Evolutionary conservation across 2,113 vertebrate genomes (phyloP).

Genomic region (Pedetes capensis): DNA sequence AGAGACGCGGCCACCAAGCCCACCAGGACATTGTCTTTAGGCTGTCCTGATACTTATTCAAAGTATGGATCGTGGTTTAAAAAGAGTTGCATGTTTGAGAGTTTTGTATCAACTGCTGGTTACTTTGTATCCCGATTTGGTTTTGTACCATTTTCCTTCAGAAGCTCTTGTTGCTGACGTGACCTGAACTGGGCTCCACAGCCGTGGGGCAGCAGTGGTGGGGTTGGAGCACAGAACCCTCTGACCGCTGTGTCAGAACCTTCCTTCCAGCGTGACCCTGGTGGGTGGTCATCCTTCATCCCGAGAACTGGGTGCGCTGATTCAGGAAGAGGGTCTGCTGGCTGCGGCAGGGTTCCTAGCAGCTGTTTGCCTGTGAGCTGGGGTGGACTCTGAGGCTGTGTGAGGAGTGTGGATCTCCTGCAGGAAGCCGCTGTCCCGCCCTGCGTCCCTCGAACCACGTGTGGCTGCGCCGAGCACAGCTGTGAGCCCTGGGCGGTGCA

Average conservation of each 20-base stretch:
- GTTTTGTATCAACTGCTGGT: constrained; percentile 42
- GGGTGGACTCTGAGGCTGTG: not conserved
- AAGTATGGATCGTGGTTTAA: not conserved
- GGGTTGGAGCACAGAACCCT: not conserved
- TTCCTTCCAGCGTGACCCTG: not conserved
- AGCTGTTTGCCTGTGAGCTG: not conserved
- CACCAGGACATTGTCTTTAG: too few species aligned
- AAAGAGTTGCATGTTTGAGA: constrained; percentile 32
- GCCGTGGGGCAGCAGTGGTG: not conserved
- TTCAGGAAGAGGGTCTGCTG: too few species aligned
- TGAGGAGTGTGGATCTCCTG: not conserved
- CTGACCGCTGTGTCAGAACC: not conserved
- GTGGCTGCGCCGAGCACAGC: not conserved
- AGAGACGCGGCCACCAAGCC: too few species aligned
- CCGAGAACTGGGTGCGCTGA: not conserved
- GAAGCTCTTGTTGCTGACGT: not conserved
- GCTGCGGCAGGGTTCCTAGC: not conserved
- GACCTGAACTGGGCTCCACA: not conserved
- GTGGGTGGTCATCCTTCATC: not conserved
- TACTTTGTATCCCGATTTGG: constrained; percentile 44
- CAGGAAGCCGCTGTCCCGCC: not conserved
- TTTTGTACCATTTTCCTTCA: not conserved
- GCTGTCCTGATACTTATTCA: not conserved
- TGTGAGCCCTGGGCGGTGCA: constrained; percentile 47
- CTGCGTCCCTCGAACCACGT: rapidly evolving